Evolutionary conservation across 2,888 invertebrate species (phyloP), one percentile per base, ranked within the genome.

Genomic region (Diabrotica balteata): DNA sequence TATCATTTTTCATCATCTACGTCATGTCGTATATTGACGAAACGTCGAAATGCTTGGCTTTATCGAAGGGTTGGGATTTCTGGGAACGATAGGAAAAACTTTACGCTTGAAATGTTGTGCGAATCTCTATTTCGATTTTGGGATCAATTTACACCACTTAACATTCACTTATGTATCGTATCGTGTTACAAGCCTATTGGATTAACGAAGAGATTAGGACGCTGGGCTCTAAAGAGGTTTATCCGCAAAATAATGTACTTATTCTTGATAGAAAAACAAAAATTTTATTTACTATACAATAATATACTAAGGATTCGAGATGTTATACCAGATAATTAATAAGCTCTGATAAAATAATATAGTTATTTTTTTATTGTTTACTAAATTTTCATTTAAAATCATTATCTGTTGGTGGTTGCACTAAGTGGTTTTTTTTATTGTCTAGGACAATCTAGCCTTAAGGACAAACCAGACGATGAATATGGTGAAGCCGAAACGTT

Each of bases 1-100:
- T 79, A 80, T 80, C 80, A 81, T 81, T 80, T 80, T 80, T 81
- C 80, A 81, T 81, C 80, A 80, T 81, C 79, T 78, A 75, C 75
- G 76, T 73, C 79, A 74, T 78, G 78, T 79, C 77, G 76, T 75
- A 70, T 72, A 75, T 76, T 80, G 80, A 80, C 79, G 78, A 71
- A 73, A 70, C 74, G 72, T 72, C 73, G 72, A 72, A 75, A 73
- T 61, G 70, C 71, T 75, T 51, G 74, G 73, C 70, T 76, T 77
- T 76, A 76, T 76, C 75, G 73, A 63, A 73, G 69, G 73, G 72
- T 71, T 73, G 67, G 72, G 57, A 51, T 66, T 17, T 61, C 58
- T 59, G 44, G 32, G 58, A 60, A 66, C 49, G 63, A 46, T 57
- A 49, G 52, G 67, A 63, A 59, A 63, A 69, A 63, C 63, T 67